Evolutionary conservation across 2,113 vertebrate species (phyloP).

Genomic region (Sclerurus mexicanus): DNA sequence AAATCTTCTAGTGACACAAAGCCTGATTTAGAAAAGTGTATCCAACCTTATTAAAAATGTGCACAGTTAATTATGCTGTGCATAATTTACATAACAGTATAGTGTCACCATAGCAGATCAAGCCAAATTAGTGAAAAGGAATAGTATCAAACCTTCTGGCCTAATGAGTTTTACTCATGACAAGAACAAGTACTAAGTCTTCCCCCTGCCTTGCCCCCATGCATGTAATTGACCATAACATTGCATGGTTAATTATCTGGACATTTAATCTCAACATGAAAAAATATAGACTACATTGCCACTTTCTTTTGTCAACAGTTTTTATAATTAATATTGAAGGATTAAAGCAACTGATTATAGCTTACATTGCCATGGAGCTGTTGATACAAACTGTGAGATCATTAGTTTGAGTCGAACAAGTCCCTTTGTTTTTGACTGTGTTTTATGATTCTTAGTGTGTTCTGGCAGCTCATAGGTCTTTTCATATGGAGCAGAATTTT

Average conservation of each 20-base stretch:
- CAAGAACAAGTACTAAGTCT: not conserved
- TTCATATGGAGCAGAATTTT: not conserved
- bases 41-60: slow-evolving; percentile 15
- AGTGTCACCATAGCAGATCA: not conserved
- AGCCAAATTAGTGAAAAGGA: slow-evolving; percentile 16
- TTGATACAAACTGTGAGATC: not conserved
- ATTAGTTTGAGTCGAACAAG: not conserved
- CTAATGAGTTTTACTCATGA: not conserved
- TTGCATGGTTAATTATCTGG: not conserved
- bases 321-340: not conserved
- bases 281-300: not conserved
- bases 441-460: not conserved
- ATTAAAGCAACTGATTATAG: not conserved
- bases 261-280: not conserved
- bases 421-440: not conserved
- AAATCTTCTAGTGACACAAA: not conserved
- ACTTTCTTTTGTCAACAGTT: not conserved
- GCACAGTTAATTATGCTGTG: not conserved
- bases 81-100: not conserved
- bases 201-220: not conserved
- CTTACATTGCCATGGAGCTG: not conserved
- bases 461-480: not conserved
- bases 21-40: not conserved
- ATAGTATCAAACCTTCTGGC: not conserved
- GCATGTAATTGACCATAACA: not conserved